phyloP scores from a whole-genome alignment of 2,113 vertebrate species.

The Stomatorhinus ivindoensis region DNA sequence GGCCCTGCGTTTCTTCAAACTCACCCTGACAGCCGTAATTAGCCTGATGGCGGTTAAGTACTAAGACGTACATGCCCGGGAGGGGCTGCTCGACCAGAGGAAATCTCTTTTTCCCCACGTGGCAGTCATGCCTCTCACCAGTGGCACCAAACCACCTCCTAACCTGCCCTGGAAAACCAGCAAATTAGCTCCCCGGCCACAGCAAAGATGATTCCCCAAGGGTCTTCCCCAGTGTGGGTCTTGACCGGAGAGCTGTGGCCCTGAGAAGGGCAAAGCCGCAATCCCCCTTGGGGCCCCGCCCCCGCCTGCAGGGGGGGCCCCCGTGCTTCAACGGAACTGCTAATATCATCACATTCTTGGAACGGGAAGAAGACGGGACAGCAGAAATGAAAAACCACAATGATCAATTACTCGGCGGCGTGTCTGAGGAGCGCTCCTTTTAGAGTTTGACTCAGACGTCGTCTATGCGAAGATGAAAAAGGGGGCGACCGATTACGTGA shows the following conservation, averaged over 20 bases:
- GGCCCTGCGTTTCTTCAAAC: neutral
- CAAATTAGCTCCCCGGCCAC: conserved; percentile 21
- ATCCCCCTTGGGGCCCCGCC: conserved; percentile 15
- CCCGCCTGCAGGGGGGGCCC: neutral
- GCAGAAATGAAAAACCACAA: conserved; percentile 28
- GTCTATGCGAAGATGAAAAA: conserved; percentile 44
- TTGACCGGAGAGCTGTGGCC: conserved; percentile 8
- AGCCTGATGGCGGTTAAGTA: neutral
- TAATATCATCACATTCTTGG: conserved; percentile 40
- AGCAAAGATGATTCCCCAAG: conserved; percentile 18
- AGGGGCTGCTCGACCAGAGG: neutral
- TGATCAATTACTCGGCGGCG: conserved; percentile 40
- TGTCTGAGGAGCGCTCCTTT: conserved; percentile 36
- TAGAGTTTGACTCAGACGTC: conserved; percentile 50
- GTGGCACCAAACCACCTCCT: conserved; percentile 25
- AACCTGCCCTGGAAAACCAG: conserved; percentile 22
- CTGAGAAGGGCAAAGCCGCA: conserved; percentile 36
- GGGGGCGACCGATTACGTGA: neutral
- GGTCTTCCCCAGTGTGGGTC: conserved; percentile 13
- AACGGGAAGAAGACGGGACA: neutral
- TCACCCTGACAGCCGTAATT: neutral
- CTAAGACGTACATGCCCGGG: neutral
- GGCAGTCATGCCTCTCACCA: conserved; percentile 22
- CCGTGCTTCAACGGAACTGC: conserved; percentile 35
- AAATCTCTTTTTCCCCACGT: neutral